phyloP scores from a whole-genome alignment of 2,113 vertebrate genomes.

The Delphinapterus leucas region DNA sequence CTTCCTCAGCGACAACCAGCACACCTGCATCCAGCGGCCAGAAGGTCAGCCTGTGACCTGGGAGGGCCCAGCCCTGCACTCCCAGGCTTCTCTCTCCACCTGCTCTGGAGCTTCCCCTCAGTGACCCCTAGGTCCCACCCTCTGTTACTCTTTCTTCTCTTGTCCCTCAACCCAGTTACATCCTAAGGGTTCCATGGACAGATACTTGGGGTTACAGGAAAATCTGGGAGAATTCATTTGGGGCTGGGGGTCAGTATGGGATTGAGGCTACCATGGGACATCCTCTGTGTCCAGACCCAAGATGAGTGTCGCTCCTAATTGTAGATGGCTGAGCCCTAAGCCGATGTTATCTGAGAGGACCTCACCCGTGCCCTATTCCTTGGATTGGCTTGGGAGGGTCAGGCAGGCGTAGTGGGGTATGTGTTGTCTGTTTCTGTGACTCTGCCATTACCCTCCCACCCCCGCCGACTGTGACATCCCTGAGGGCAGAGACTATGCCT shows the following conservation, averaged over 20 bases:
- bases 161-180: neutral
- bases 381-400: neutral
- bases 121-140: no score
- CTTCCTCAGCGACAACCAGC: slow-evolving; percentile 99
- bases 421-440: neutral
- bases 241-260: neutral
- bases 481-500: neutral
- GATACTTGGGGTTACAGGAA: neutral
- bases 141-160: neutral
- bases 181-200: neutral
- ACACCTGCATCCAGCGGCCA: slow-evolving; percentile 97
- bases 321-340: neutral
- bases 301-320: neutral
- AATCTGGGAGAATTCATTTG: neutral
- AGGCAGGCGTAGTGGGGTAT: neutral
- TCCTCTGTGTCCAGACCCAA: neutral
- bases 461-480: neutral
- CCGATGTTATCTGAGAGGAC: neutral
- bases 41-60: slow-evolving; percentile 86
- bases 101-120: neutral
- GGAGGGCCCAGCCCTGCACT: fast-evolving
- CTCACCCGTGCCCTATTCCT: no score
- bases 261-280: neutral
- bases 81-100: neutral
- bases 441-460: neutral